Base-by-base conservation (phyloP, 2,888 invertebrate genomes). In the Prionchulus punctatus region DNA sequence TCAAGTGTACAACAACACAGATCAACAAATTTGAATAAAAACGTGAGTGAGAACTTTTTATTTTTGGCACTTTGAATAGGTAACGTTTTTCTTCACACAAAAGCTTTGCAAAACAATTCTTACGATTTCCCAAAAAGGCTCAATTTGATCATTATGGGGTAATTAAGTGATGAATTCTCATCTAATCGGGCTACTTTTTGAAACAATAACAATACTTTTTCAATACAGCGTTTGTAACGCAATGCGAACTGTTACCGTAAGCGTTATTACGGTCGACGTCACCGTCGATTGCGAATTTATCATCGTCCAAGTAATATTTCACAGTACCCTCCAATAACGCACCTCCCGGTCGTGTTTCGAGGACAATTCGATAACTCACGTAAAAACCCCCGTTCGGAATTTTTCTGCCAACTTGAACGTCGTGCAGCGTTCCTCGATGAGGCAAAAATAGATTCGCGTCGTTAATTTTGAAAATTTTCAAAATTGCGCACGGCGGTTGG, bases 191-290 rank as follows among this genome's bases (percentile, higher is more conserved):
- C 7, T 36, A 12, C 36, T 36, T 7, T 52, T n/a, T 47, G n/a
- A 56, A 3, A 54, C 56, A 56, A 43, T 53, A 56, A 28, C 56
- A 56, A 21, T 26, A 27, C 23, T 56, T 56, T 12, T 31, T 15
- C 30, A 56, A 26, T 28, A 43, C 26, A 4, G 18, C 26, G 4
- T 56, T 53, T 18, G 3, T 26, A 1, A 56, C 53, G 31, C 56
- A 56, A n/a, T n/a, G 15, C 42, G 56, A 56, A 3, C 43, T 52
- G 26, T 56, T 56, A 23, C 53, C 53, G 36, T 56, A 56, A 4
- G 36, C 43, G 42, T 56, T 56, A 28, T 54, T 56, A 2, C 56
- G 42, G 7, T 56, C 53, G 2, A 56, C 43, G 3, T 56, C 56
- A 7, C 53, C 52, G 15, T 54, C 53, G 2, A 56, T n/a, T 23